Percentiles rank a stretch among this genome's conserved stretches.
These are phyloP conservation scores for Medauroidea extradentata DNA, from an alignment of 1,140 invertebrate genomes.

Conservation along the genomic window DNA sequence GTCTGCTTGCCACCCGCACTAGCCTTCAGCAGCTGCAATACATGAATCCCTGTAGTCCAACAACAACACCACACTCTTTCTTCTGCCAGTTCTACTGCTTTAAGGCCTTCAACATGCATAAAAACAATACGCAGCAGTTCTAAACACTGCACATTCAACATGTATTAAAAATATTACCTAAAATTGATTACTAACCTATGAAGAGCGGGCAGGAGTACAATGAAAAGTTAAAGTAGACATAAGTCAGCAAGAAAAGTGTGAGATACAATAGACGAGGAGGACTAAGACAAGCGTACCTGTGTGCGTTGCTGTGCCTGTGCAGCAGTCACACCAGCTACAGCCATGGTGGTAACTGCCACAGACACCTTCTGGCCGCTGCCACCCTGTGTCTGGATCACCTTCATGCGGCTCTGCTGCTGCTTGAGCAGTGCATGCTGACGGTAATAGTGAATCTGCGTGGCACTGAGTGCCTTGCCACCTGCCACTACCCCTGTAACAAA, in stretches of 20 bases:
- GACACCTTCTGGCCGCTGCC: constrained; percentile 26
- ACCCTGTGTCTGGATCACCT: constrained; percentile 28
- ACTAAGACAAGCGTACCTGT: neutral
- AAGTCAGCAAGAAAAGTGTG: too few relatives aligned
- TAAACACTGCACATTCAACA: too few relatives aligned
- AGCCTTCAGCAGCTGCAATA: constrained; percentile 16
- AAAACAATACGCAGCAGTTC: too few relatives aligned
- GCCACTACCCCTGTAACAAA: constrained; percentile 27
- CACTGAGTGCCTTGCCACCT: constrained; percentile 47
- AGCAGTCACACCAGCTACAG: constrained; percentile 22
- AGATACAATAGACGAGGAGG: neutral
- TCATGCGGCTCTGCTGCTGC: constrained; percentile 31
- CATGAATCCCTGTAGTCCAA: too few relatives aligned
- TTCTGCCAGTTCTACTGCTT: too few relatives aligned
- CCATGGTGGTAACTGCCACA: constrained; percentile 20
- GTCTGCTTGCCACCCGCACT: constrained; percentile 40
- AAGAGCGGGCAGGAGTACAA: too few relatives aligned
- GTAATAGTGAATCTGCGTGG: constrained; percentile 50
- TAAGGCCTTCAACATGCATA: too few relatives aligned
- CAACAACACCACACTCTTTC: too few relatives aligned
- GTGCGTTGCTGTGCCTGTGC: constrained; percentile 21
- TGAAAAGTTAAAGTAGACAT: too few relatives aligned
- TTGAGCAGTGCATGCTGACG: constrained; percentile 46
- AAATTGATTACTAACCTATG: too few relatives aligned
- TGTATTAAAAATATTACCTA: too few relatives aligned